Evolutionary conservation across 2,888 invertebrate genomes (phyloP), one percentile per base, ranked within the genome.

Genomic region (Tetranychus piercei): DNA sequence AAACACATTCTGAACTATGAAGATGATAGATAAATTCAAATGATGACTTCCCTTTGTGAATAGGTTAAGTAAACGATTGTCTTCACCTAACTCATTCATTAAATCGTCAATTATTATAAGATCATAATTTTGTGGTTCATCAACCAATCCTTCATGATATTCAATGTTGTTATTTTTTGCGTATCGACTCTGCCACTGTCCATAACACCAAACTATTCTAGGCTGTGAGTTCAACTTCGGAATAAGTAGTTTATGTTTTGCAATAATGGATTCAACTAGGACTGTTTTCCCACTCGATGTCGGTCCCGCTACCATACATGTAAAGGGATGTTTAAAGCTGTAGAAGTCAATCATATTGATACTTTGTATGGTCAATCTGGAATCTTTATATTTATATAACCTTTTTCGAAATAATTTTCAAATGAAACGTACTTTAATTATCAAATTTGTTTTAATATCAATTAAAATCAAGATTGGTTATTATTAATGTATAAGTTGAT

Each of bases 41-140:
- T 75, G 74, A 73, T 76, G 76, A 8, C 55, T 72, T 1, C 74
- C 75, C 43, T 55, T 74, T 44, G 76, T 76, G 22, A 76, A 76
- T 64, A 76, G 65, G 44, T 75, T n/a, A 1, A 45, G 45, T 5
- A 74, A 44, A 0, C 64, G 6, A 23, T 45, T 66, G 65, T 76
- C 66, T 1, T 23, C 7, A 18, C 43, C 20, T n/a, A 55, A 6
- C 8, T 76, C 74, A n/a, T 43, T 8, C 76, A 76, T 76, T 71
- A 74, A 34, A 64, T 76, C 76, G 55, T 76, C 76, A 45, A 76
- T 44, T 5, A 71, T 23, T 20, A 71, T 44, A 15, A 71, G 9
- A 71, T 71, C 44, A 20, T n/a, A 34, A 34, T 15, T 23, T 15
- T 20, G 8, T 1, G 9, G 9, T 11, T 71, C 72, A 44, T n/a